phyloP scores from a whole-genome alignment of 2,888 invertebrate genomes.

The Lottia gigantea region DNA sequence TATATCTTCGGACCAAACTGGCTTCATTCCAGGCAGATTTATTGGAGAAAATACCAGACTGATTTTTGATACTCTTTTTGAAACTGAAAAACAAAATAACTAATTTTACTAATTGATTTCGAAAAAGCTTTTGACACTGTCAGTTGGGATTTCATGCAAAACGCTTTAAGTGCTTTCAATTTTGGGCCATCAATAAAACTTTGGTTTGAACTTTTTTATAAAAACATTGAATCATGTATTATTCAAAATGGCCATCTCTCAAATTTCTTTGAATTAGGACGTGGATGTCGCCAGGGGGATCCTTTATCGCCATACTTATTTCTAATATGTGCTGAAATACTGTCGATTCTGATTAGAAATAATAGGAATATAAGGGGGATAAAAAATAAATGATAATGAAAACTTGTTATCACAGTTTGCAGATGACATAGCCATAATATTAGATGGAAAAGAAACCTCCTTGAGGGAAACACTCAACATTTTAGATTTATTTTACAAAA shows the following conservation, averaged over 20 bases:
- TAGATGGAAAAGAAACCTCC: too few species aligned
- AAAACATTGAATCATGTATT: slow-evolving; percentile 5
- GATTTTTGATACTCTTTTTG: background rate
- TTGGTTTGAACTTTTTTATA: slow-evolving; percentile 17
- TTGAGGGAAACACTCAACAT: too few species aligned
- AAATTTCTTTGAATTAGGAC: slow-evolving; percentile 4
- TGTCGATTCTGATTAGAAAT: background rate
- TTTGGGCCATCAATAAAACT: slow-evolving; percentile 14
- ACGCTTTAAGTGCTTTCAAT: slow-evolving; percentile 8
- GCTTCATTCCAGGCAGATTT: slow-evolving; percentile 16
- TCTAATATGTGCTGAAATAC: slow-evolving; percentile 6
- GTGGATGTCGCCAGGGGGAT: slow-evolving; percentile 17
- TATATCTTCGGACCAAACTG: slow-evolving; percentile 12
- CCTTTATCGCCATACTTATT: slow-evolving; percentile 2
- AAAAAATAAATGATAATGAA: background rate
- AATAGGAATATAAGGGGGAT: background rate
- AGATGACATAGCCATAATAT: too few species aligned
- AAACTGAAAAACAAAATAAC: background rate
- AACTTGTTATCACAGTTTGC: too few species aligned
- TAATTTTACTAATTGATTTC: slow-evolving; percentile 13
- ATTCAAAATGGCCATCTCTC: slow-evolving; percentile 9
- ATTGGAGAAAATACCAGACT: slow-evolving; percentile 17
- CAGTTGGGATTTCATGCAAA: slow-evolving; percentile 16
- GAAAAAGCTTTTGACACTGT: slow-evolving; percentile 19
- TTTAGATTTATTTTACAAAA: slow-evolving; percentile 11